These are phyloP conservation scores for Lepidurus packardi DNA, from an alignment of 1,140 invertebrate species.

Conservation along the genomic window DNA sequence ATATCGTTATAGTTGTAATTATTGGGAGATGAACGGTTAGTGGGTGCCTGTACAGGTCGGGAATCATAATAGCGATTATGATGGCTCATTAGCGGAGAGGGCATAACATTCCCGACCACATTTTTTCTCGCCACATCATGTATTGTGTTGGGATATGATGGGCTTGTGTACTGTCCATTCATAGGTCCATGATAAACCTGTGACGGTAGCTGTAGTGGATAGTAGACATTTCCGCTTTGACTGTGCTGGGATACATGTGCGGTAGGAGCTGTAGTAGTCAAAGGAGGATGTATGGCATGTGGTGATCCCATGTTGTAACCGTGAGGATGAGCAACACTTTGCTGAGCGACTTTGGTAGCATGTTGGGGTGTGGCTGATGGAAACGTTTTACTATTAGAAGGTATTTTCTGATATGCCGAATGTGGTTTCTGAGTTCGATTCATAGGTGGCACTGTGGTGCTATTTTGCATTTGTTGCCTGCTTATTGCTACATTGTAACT, in stretches of 20 bases:
- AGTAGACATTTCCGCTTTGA: constrained; percentile 25
- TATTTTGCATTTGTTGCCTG: constrained; percentile 24
- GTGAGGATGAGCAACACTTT: constrained; percentile 16
- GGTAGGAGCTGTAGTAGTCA: constrained; percentile 25
- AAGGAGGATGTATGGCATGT: constrained; percentile 7
- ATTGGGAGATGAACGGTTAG: constrained; percentile 33
- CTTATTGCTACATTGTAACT: constrained; percentile 24
- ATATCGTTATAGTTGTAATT: constrained; percentile 30
- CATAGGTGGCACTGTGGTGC: constrained; percentile 35
- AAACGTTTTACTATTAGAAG: constrained; percentile 41
- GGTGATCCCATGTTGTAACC: constrained; percentile 12
- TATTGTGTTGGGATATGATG: background rate
- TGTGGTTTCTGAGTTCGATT: constrained; percentile 28
- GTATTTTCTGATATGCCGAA: constrained; percentile 30
- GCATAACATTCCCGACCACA: background rate
- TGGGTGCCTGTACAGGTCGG: constrained; percentile 28
- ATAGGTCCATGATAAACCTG: background rate
- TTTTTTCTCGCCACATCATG: background rate
- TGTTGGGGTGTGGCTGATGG: constrained; percentile 34
- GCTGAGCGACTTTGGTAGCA: constrained; percentile 25
- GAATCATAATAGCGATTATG: background rate
- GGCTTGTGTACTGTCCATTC: background rate
- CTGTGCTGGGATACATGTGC: constrained; percentile 18
- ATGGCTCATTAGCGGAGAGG: background rate
- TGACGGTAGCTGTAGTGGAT: background rate